Conservation (phyloP, 92 coral and sea anemone species). For the Siderastrea siderea region DNA sequence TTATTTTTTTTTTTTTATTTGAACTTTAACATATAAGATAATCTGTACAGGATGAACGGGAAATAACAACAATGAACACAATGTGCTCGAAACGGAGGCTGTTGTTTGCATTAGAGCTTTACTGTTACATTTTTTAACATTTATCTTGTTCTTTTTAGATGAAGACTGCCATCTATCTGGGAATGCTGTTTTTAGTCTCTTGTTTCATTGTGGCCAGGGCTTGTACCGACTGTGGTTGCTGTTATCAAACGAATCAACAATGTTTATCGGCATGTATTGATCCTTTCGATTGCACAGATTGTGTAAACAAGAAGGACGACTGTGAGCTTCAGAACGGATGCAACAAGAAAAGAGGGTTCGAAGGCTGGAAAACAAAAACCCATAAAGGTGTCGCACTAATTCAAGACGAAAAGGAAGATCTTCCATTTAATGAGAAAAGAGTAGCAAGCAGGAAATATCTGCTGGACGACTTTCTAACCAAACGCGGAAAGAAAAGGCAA, state of each 20-base stretch:
- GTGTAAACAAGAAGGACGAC: background rate
- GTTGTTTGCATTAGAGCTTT: too few species aligned
- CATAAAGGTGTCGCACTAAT: too few species aligned
- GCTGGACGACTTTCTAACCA: background rate
- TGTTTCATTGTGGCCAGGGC: background rate
- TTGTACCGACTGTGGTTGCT: conserved; percentile 8
- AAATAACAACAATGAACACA: too few species aligned
- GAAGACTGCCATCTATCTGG: background rate
- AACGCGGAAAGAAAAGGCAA: background rate
- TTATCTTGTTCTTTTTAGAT: conserved; percentile 1
- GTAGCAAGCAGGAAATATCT: background rate
- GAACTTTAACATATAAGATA: too few species aligned
- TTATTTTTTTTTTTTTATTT: too few species aligned
- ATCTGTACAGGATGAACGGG: too few species aligned
- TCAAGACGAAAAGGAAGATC: background rate
- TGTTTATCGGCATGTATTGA: background rate
- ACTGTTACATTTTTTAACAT: too few species aligned
- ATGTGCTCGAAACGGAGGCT: too few species aligned
- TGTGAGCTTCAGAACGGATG: background rate
- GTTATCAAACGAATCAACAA: background rate
- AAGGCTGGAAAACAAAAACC: background rate
- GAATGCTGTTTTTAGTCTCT: conserved; percentile 16
- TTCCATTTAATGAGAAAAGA: background rate
- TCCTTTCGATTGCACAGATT: background rate
- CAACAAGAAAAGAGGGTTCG: background rate